Evolutionary conservation across 2,797 vertebrate species (phyloP), one percentile per base, ranked within the genome.

Genomic region (Gymnothorax reevesii): DNA sequence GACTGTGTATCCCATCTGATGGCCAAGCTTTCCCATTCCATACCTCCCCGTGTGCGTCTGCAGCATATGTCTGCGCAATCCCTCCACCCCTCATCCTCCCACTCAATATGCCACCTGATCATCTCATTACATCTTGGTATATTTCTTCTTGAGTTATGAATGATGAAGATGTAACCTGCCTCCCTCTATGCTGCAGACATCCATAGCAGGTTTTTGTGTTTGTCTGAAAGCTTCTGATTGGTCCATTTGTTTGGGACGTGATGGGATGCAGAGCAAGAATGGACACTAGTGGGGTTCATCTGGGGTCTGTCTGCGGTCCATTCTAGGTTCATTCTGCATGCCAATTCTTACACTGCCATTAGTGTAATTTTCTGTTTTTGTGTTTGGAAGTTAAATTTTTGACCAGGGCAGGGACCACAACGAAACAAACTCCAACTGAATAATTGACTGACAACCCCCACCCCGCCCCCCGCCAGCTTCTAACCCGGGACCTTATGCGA

Each of bases 1-100:
- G 94, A 96, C 94, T 95, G 93, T 92, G 94, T 95, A 96, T 96
- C 92, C 90, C 93, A 92, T 94, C 92, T 94, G 96, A 94, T 93
- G 89, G 91, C 27, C 69, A 69, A 85, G 91, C 92, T 95, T 95
- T 94, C 96, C 94, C 94, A 92, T 92, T 93, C 96, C 96, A 95
- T 92, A 94, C 94, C 80, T 27, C 4, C 57, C 25, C n/a, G 22
- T n/a, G 55, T 82, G 54, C 9, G 82, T 75, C 57, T 75, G 86
- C 60, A 17, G 60, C 79, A 49, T 89, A 90, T 88, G 86, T 84
- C 89, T 93, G 90, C 88, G 42, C 84, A 42, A 55, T 52, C 62
- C 15, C 82, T 52, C 33, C 66, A 12, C 54, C 54, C 66, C 42
- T 49, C 62, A 22, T 3, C 57, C 54, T 25, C 79, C 62, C 52